These are phyloP conservation scores for Gonatopus flavifemur DNA, from an alignment of 1,140 invertebrate genomes.

Conservation along the genomic window DNA sequence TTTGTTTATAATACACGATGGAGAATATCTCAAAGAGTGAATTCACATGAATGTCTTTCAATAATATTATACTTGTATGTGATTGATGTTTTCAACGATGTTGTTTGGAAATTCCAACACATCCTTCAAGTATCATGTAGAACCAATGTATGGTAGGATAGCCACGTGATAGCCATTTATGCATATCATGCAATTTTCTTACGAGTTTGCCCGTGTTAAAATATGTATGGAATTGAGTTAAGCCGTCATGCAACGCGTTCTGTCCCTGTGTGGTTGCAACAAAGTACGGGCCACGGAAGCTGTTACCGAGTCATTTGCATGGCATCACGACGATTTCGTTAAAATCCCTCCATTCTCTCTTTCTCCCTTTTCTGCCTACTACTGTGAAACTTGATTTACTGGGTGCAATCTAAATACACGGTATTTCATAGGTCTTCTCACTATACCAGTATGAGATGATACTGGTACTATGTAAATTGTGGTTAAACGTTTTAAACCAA, in stretches of 20 bases:
- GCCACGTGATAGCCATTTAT: too few species aligned
- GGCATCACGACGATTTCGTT: slow-evolving; percentile 48
- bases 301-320: slow-evolving; percentile 58
- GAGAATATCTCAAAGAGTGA: too few species aligned
- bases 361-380: slow-evolving; percentile 15
- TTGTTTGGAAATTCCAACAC: too few species aligned
- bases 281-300: slow-evolving; percentile 49
- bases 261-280: slow-evolving; percentile 22
- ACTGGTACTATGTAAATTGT: too few species aligned
- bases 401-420: slow-evolving; percentile 33
- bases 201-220: slow-evolving; percentile 56
- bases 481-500: too few species aligned
- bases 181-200: slow-evolving; percentile 57
- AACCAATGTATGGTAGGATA: too few species aligned
- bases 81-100: too few species aligned
- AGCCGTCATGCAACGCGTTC: slow-evolving; percentile 42
- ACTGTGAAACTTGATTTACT: slow-evolving; percentile 32
- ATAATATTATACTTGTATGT: too few species aligned
- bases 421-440: slow-evolving; percentile 17
- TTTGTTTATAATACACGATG: too few species aligned
- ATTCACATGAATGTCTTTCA: too few species aligned
- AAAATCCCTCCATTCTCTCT: slow-evolving; percentile 31
- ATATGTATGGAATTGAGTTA: slow-evolving; percentile 59
- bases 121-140: too few species aligned
- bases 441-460: too few species aligned